Conservation (phyloP, 2,888 invertebrate genomes). For the Myathropa florea region DNA sequence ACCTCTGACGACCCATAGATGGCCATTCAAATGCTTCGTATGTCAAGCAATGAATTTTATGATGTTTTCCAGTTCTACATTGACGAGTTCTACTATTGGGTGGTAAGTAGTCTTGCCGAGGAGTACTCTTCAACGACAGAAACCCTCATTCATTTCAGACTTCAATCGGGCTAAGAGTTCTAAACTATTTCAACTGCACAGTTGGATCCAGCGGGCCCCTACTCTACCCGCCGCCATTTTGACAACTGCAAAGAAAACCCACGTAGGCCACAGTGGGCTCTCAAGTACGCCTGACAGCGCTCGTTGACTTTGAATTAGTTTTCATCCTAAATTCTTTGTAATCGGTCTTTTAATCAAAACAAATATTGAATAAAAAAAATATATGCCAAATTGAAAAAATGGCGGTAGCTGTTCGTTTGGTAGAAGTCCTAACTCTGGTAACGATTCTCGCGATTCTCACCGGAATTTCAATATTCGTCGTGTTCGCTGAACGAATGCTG, state of each 20-base stretch:
- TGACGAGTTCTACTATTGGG: neutral
- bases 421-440: constrained; percentile 66
- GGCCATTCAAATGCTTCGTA: neutral
- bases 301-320: neutral
- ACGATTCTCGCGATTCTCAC: constrained; percentile 63
- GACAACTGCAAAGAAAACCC: neutral
- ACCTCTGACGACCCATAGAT: neutral
- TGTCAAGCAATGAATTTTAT: neutral
- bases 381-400: constrained; percentile 31
- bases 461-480: constrained; percentile 61
- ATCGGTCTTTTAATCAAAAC: neutral
- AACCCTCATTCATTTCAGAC: neutral
- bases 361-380: constrained; percentile 25
- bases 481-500: constrained; percentile 50
- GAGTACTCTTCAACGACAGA: neutral
- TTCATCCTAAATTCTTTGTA: constrained; percentile 4
- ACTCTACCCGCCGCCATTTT: neutral
- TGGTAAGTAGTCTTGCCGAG: neutral
- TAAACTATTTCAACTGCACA: neutral
- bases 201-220: neutral
- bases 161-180: neutral
- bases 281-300: neutral
- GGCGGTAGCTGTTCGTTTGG: constrained; percentile 70
- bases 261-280: neutral
- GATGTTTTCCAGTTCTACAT: neutral